phyloP scores from a whole-genome alignment of 2,888 invertebrate species.

The Coenonympha glycerion region DNA sequence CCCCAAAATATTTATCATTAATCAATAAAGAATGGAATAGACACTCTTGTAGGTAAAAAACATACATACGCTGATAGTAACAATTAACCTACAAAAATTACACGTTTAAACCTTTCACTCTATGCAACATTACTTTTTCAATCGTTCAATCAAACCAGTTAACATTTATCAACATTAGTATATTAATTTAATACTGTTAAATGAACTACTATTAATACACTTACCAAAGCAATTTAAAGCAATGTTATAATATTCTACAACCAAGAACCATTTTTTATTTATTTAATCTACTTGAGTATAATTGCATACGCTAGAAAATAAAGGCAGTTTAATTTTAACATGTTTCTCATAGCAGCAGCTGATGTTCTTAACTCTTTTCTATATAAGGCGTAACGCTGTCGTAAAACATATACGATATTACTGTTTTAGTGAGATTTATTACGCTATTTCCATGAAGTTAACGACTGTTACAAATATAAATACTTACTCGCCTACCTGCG shows the following conservation, averaged over 20 bases:
- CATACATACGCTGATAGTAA: too few relatives aligned
- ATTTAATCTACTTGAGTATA: too few relatives aligned
- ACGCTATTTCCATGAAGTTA: background rate
- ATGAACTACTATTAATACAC: background rate
- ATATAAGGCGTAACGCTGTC: background rate
- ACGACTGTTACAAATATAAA: background rate
- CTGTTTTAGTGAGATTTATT: background rate
- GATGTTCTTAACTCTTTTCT: background rate
- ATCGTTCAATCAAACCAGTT: constrained; percentile 2
- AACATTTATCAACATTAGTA: background rate
- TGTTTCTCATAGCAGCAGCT: background rate
- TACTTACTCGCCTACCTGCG: background rate
- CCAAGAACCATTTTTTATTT: too few relatives aligned
- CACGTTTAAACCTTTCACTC: background rate
- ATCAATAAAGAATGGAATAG: too few relatives aligned
- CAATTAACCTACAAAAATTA: constrained; percentile 4
- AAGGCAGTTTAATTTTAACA: background rate
- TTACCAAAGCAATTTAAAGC: too few relatives aligned
- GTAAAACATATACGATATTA: background rate
- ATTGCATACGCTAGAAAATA: background rate
- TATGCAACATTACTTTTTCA: background rate
- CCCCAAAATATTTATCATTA: too few relatives aligned
- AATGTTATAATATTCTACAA: too few relatives aligned
- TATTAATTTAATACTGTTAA: too few relatives aligned
- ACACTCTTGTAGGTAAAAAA: too few relatives aligned